A percentile compares a stretch with the other conserved stretches of the same genome.
phyloP scores from a whole-genome alignment of 2,797 vertebrate genomes.

The Malurus leucopterus region DNA sequence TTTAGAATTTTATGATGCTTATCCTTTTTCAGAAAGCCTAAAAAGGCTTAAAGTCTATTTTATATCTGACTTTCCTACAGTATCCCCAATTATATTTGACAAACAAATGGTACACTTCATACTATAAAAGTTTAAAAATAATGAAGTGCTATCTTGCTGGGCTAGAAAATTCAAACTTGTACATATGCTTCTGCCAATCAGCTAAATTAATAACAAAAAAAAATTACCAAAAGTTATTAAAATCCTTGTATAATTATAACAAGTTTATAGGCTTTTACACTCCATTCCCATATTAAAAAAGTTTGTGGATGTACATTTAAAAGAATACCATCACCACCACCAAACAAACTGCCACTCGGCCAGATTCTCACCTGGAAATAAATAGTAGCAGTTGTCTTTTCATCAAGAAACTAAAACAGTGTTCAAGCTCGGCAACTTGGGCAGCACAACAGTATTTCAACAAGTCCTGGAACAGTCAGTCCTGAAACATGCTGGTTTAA shows the following conservation, averaged over 20 bases:
- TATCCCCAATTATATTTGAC: not conserved
- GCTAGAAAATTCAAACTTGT: not conserved
- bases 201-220: not conserved
- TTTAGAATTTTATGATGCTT: not conserved
- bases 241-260: not conserved
- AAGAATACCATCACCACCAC: not conserved
- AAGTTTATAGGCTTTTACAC: not conserved
- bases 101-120: not conserved
- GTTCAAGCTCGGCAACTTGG: not conserved
- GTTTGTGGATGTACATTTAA: not conserved
- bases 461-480: not conserved
- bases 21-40: not conserved
- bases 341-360: not conserved
- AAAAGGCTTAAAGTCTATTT: not conserved
- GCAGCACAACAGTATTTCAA: not conserved
- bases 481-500: not conserved
- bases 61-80: not conserved
- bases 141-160: not conserved
- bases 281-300: not conserved
- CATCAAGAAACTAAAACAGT: not conserved
- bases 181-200: not conserved
- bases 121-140: not conserved
- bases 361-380: not conserved
- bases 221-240: not conserved
- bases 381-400: not conserved